Base-by-base conservation (phyloP, 2,113 vertebrate genomes). In the Ceyx melanurus region DNA sequence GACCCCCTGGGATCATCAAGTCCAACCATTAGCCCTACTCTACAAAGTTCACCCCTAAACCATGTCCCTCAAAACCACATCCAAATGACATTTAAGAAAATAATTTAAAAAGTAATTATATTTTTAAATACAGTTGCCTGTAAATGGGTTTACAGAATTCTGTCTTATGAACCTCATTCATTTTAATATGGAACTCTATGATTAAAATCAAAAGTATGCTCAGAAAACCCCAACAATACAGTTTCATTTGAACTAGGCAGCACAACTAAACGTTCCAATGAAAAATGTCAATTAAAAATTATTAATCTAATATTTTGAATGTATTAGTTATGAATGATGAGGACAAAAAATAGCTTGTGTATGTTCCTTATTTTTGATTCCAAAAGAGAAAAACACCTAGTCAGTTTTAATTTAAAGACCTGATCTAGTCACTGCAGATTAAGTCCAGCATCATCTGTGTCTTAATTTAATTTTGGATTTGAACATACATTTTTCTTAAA, bases 381-480 rank as follows among this genome's bases (percentile, higher is more conserved):
- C 21, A 92, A 90, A 82, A 11, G 12, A n/a, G 60, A 78, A 88
- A 83, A 91, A 62, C 29, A 76, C 5, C 4, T 65, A 33, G 9
- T 7, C 51, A 61, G 9, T 42, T 90, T 92, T 84, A 88, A 92
- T 67, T 42, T 84, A 84, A 78, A 88, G 26, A 53, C 13, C 37
- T 78, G 54, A 81, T 82, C 46, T 17, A 86, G n/a, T 57, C 50
- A 61, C 19, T 89, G 26, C 15, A 54, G 57, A 40, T 46, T 75
- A 90, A n/a, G n/a, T 62, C 25, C 57, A 88, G 48, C 16, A 65
- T 71, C 5, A 57, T 66, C 33, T 43, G 15, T 21, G 15, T 82
- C 73, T 87, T 60, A 76, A 91, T 86, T 88, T 74, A 80, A 75
- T 91, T 91, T 77, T 77, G 58, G 19, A 67, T 86, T 58, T 72